A percentile compares a stretch with the other conserved stretches of the same genome.
Conservation (phyloP, 2,113 vertebrate species). For the Melanocharis versteri region DNA sequence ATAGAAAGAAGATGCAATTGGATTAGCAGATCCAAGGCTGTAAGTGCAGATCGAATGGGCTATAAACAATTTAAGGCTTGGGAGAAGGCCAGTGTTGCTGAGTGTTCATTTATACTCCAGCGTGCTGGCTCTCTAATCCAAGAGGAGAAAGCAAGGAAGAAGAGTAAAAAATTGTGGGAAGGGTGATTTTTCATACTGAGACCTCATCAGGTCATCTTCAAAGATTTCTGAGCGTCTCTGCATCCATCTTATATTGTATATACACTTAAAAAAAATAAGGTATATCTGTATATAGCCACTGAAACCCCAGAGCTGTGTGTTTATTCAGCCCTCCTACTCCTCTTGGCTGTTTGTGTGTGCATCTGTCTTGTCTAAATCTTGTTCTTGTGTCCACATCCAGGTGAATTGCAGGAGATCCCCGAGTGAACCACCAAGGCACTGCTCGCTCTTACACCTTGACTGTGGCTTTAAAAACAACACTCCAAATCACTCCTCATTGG, state of each 20-base stretch:
- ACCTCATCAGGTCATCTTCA: neutral
- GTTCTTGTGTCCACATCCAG: neutral
- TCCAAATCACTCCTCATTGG: neutral
- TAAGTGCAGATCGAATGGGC: neutral
- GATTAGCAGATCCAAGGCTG: slow-evolving; percentile 26
- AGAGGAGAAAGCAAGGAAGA: neutral
- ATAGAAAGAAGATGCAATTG: neutral
- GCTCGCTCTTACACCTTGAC: accelerated
- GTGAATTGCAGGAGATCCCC: neutral
- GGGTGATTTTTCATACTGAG: neutral
- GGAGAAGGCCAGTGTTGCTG: neutral
- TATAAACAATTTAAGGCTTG: slow-evolving; percentile 46
- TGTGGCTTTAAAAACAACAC: neutral
- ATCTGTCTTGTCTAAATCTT: neutral
- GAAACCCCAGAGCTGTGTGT: neutral
- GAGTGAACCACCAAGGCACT: neutral
- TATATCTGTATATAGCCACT: neutral
- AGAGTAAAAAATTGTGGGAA: neutral
- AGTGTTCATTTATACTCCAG: neutral
- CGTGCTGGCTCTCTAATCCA: neutral
- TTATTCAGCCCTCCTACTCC: neutral
- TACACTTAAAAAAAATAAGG: neutral
- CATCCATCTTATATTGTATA: neutral
- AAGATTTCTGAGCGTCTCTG: neutral
- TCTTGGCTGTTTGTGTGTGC: neutral